Percentiles rank a stretch among this genome's conserved stretches.
phyloP scores from a whole-genome alignment of 2,797 vertebrate species.

The Otolemur crassicaudatus region DNA sequence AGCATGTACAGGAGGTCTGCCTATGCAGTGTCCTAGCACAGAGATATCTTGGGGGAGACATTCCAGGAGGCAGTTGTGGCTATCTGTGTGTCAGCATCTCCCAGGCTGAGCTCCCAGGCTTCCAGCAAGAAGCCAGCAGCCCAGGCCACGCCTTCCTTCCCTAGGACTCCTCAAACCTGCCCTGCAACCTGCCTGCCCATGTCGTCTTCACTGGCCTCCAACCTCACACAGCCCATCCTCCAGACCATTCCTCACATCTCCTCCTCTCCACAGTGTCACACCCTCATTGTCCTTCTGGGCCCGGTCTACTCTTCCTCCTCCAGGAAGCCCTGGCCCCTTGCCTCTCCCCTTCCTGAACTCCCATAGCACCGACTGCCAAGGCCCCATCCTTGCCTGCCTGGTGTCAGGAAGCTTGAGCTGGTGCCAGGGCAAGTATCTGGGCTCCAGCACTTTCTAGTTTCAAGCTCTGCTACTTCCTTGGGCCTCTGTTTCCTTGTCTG shows the following conservation, averaged over 20 bases:
- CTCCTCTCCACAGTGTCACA: not conserved
- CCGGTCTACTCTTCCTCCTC: not conserved
- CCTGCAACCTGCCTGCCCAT: not conserved
- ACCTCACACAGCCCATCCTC: not conserved
- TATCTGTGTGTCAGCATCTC: not conserved
- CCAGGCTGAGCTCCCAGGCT: not conserved
- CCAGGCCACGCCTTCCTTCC: not conserved
- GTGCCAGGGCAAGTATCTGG: not conserved
- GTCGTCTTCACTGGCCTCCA: not conserved
- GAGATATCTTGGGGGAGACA: not conserved
- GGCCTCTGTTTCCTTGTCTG: not conserved
- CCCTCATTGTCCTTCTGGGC: not conserved
- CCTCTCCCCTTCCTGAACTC: not conserved
- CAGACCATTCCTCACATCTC: not conserved
- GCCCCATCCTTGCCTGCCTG: not conserved
- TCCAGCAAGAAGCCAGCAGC: not conserved
- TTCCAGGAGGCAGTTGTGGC: not conserved
- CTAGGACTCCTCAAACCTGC: not conserved
- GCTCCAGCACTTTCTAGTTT: not conserved
- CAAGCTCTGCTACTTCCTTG: not conserved
- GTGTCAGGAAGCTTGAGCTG: not conserved
- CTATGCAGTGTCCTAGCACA: accelerated
- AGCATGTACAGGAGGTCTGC: accelerated
- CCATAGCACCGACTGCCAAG: not conserved
- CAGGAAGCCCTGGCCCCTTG: not conserved